A percentile compares a stretch with the other conserved stretches of the same genome.
These are phyloP conservation scores for Bombus confusus DNA, from an alignment of 1,140 invertebrate genomes.

Conservation along the genomic window DNA sequence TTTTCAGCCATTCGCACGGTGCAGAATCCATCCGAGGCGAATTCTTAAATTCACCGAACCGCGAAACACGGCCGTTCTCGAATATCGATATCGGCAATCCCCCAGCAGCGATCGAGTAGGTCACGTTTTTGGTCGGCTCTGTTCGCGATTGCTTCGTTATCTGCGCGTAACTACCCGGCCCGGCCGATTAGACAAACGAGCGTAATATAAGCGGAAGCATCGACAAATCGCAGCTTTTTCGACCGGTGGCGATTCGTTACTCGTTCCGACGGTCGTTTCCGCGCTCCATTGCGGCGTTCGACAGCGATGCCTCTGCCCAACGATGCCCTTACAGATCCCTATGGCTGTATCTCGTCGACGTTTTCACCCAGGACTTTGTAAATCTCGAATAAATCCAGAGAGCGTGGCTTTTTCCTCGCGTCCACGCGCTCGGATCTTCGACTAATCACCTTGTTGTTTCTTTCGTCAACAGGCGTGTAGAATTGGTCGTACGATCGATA, in stretches of 20 bases:
- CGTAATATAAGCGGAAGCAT: conserved; percentile 11
- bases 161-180: conserved; percentile 11
- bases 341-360: background rate
- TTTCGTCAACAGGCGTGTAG: background rate
- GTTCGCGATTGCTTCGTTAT: conserved; percentile 33
- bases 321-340: conserved; percentile 3
- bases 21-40: background rate
- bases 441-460: background rate
- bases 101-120: background rate
- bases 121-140: conserved; percentile 17
- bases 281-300: background rate
- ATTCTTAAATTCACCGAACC: background rate
- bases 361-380: background rate
- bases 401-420: background rate
- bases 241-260: background rate
- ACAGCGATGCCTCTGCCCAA: background rate
- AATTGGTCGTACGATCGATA: background rate
- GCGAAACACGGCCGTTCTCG: no score
- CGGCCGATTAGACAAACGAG: conserved; percentile 42
- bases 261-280: background rate
- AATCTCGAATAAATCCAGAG: background rate
- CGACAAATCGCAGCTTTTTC: conserved; percentile 34
- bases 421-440: background rate
- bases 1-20: background rate
- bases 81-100: background rate